These are phyloP conservation scores for Sinocyclocheilus anophthalmus DNA, from an alignment of 2,113 vertebrate genomes.

Conservation along the genomic window DNA sequence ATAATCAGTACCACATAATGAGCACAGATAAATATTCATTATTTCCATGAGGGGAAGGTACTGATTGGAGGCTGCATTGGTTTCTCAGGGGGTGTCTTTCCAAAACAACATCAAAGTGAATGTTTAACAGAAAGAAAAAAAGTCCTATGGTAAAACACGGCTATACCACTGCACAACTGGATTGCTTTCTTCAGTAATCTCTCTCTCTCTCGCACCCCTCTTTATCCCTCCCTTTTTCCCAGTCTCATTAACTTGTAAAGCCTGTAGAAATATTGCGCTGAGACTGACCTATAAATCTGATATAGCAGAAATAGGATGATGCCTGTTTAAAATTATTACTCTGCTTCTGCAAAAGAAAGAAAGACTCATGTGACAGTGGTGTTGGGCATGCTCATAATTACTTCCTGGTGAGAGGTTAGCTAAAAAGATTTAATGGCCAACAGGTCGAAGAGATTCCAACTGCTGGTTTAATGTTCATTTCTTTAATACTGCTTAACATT, in stretches of 20 bases:
- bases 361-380: not conserved
- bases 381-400: slow-evolving; percentile 28
- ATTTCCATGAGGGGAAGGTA: not conserved
- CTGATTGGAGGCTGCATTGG: slow-evolving; percentile 2
- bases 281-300: slow-evolving; percentile 32
- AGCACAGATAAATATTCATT: slow-evolving; percentile 45
- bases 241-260: slow-evolving; percentile 24
- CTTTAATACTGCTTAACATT: slow-evolving; percentile 28
- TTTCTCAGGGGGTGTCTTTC: not conserved
- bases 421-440: slow-evolving; percentile 37
- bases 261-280: slow-evolving; percentile 13
- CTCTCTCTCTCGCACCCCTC: not conserved
- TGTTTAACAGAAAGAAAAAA: slow-evolving; percentile 7
- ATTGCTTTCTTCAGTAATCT: slow-evolving; percentile 12
- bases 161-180: not conserved
- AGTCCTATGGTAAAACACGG: slow-evolving; percentile 1
- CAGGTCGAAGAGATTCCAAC: slow-evolving; percentile 1
- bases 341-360: slow-evolving; percentile 17
- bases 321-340: slow-evolving; percentile 20
- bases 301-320: slow-evolving; percentile 37
- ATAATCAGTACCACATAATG: slow-evolving; percentile 39
- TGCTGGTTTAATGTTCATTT: not conserved
- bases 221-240: not conserved
- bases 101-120: slow-evolving; percentile 37
- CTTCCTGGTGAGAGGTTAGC: slow-evolving; percentile 22